A percentile compares a stretch with the other conserved stretches of the same genome.
Conservation (phyloP, 35 echinoderm and acorn worm genomes). For the Strongylocentrotus purpuratus region DNA sequence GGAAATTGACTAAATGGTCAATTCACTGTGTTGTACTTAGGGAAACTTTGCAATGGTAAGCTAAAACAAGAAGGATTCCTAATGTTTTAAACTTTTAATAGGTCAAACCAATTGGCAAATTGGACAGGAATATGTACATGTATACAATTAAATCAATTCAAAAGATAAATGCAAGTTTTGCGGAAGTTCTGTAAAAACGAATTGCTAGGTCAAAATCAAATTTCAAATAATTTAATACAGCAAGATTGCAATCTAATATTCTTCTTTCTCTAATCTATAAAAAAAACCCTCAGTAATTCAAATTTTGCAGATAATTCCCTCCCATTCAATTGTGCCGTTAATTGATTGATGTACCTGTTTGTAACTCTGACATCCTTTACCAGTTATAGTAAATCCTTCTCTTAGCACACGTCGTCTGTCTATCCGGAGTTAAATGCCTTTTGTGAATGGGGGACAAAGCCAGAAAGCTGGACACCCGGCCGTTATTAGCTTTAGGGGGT, state of each 20-base stretch:
- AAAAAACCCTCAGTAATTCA: not conserved
- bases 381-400: not conserved
- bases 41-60: too few relatives aligned
- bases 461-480: not conserved
- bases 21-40: too few relatives aligned
- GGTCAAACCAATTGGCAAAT: too few relatives aligned
- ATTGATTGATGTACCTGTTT: not conserved
- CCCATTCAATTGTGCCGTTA: not conserved
- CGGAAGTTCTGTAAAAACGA: not conserved
- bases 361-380: not conserved
- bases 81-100: too few relatives aligned
- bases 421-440: not conserved
- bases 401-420: not conserved
- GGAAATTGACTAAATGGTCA: too few relatives aligned
- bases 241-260: not conserved
- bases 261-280: not conserved
- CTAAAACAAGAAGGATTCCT: too few relatives aligned
- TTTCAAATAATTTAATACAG: not conserved
- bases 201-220: not conserved
- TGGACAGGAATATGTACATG: too few relatives aligned
- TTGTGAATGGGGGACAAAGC: not conserved
- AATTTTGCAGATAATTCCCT: not conserved
- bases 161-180: not conserved
- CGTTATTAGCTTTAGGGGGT: not conserved
- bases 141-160: not conserved